These are phyloP conservation scores for Dicyrtoma fusca DNA, from an alignment of 2,888 invertebrate genomes.

Conservation along the genomic window DNA sequence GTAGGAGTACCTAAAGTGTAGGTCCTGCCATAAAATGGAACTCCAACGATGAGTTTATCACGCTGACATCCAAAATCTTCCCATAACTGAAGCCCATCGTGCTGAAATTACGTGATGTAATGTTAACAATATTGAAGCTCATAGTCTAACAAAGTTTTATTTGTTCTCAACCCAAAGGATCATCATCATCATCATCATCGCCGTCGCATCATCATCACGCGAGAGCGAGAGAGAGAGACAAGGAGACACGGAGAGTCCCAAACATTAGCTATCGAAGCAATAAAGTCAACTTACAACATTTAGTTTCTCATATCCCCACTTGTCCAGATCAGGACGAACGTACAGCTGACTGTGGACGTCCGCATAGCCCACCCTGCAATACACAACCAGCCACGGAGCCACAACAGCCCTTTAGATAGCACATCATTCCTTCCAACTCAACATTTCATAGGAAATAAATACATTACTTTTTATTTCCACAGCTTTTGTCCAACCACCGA, in stretches of 20 bases:
- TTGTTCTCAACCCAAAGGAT: no score
- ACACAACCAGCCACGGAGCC: no score
- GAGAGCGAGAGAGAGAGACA: no score
- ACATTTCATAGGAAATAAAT: no score
- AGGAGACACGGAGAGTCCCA: no score
- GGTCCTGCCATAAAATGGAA: conserved; percentile 85
- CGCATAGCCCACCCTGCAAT: conserved; percentile 81
- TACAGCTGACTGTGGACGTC: conserved; percentile 86
- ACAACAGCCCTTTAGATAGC: no score
- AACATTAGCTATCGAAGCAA: no score
- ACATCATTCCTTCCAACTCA: no score
- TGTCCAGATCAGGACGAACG: conserved; percentile 77
- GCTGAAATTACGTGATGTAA: conserved; percentile 63
- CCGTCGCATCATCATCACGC: no score
- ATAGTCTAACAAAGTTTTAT: not conserved
- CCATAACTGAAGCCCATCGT: conserved; percentile 84
- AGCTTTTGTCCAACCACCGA: no score
- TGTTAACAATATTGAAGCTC: not conserved
- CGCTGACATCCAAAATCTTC: conserved; percentile 85
- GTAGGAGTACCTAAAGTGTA: conserved; percentile 82
- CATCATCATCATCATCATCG: no score
- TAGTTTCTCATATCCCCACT: conserved; percentile 84
- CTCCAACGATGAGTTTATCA: conserved; percentile 82
- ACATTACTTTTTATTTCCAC: no score
- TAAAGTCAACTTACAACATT: conserved; percentile 73